Evolutionary conservation across 2,113 vertebrate genomes (phyloP), one percentile per base, ranked within the genome.

Genomic region (Tinamus guttatus): DNA sequence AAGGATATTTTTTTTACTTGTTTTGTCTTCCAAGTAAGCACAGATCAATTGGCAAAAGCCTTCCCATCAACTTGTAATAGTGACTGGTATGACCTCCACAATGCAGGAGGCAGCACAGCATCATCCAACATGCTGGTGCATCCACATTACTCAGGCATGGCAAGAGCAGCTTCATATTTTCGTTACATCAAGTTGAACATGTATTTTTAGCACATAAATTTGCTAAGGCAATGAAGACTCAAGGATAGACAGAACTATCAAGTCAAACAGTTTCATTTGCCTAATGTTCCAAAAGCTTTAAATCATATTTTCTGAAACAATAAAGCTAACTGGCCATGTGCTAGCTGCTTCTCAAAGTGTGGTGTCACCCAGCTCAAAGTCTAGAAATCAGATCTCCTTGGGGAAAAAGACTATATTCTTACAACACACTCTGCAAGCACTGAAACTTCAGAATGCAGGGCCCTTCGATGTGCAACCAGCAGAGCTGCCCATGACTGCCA

Each of bases 51-150:
- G 32, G 2, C 9, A 75, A 58, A n/a, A 73, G 20, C 32, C 4
- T 89, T 73, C 11, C 15, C 59, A 95, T 89, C 25, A 73, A 58
- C 76, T 82, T 74, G 94, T 85, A 63, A 89, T 32, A 74, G 78
- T 43, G 87, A 87, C 28, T 68, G 25, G 43, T n/a, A 58, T 4
- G 9, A 30, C 60, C 14, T 47, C 52, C 80, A 20, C 82, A 85
- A 65, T 13, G 21, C n/a, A 85, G 47, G 67, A 56, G 49, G 67
- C 71, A 82, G 54, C 21, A 76, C 67, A 77, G n/a, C 64, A 21
- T 64, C 45, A 91, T 40, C 73, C 27, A 18, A 9, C 58, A 62
- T 41, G 25, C 34, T 12, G 58, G 13, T 47, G 70, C 16, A 28
- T 38, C 81, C 38, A 20, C n/a, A 11, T 43, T 52, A 19, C 5